Evolutionary conservation across 2,888 invertebrate genomes (phyloP).

Genomic region (Leptinotarsa haldemani): DNA sequence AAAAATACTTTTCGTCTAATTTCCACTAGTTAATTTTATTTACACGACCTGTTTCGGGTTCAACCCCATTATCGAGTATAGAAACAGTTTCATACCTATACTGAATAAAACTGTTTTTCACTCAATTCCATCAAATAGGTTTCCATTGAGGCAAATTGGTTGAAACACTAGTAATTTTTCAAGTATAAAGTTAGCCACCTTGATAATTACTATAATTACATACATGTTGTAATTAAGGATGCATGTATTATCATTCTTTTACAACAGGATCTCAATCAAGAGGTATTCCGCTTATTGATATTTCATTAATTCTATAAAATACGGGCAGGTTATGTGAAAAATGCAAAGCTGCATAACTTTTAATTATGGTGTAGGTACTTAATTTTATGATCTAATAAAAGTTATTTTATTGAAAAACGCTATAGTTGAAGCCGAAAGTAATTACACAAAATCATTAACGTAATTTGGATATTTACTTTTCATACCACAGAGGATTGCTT

Average conservation of each 20-base stretch:
- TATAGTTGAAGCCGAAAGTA: background rate
- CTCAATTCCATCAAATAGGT: no score
- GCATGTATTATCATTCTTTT: slow-evolving; percentile 23
- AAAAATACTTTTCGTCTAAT: no score
- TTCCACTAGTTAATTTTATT: no score
- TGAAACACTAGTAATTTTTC: no score
- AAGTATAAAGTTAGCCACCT: no score
- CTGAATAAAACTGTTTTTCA: no score
- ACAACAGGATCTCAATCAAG: slow-evolving; percentile 32
- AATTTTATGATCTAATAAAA: slow-evolving; percentile 39
- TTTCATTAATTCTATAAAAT: slow-evolving; percentile 49
- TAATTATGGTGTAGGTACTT: slow-evolving; percentile 30
- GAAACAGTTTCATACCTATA: no score
- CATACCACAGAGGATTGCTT: background rate
- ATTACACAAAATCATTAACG: background rate
- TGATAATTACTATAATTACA: slow-evolving; percentile 15
- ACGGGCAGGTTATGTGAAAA: slow-evolving; percentile 29
- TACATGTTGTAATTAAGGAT: slow-evolving; percentile 10
- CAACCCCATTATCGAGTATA: no score
- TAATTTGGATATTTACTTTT: background rate
- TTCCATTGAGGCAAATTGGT: no score
- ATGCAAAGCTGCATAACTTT: slow-evolving; percentile 39
- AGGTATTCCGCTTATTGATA: slow-evolving; percentile 46
- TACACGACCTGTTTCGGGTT: no score
- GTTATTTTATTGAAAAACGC: slow-evolving; percentile 35